These are phyloP conservation scores for Poeciliopsis occidentalis DNA, from an alignment of 2,113 vertebrate genomes.

Conservation along the genomic window DNA sequence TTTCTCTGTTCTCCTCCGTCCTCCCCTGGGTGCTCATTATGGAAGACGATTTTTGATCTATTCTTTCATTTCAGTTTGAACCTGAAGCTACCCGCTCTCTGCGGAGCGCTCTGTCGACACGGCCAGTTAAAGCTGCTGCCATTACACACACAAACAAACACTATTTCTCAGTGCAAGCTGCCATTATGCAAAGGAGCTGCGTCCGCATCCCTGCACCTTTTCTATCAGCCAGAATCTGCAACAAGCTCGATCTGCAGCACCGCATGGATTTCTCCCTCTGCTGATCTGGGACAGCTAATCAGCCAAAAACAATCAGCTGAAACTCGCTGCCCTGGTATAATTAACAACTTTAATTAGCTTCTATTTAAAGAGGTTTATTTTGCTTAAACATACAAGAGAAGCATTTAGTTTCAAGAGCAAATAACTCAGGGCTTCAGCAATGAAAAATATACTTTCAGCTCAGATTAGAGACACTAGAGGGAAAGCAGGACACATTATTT, in stretches of 20 bases:
- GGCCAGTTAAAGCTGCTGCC: slow-evolving; percentile 31
- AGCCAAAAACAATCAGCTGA: slow-evolving; percentile 38
- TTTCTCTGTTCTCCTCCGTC: not conserved
- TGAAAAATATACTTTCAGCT: not conserved
- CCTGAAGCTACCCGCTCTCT: slow-evolving; percentile 43
- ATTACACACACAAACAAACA: slow-evolving; percentile 54
- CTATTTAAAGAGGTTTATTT: slow-evolving; percentile 48
- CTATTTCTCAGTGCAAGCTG: slow-evolving; percentile 3
- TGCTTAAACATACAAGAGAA: slow-evolving; percentile 41
- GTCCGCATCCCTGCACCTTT: not conserved
- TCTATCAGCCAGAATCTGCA: slow-evolving; percentile 13
- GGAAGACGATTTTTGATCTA: slow-evolving; percentile 53
- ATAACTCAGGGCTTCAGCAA: slow-evolving; percentile 23
- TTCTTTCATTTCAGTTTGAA: slow-evolving; percentile 55
- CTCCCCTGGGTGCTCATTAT: slow-evolving; percentile 63
- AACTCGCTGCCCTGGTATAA: slow-evolving; percentile 43
- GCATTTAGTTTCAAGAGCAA: slow-evolving; percentile 32
- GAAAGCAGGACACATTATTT: not conserved
- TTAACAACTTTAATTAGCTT: slow-evolving; percentile 52
- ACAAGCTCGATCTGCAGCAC: not conserved
- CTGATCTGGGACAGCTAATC: slow-evolving; percentile 26
- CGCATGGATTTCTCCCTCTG: slow-evolving; percentile 20
- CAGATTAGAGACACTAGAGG: not conserved
- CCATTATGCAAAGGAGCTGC: slow-evolving; percentile 19
- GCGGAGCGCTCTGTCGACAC: slow-evolving; percentile 25